These are phyloP conservation scores for Pan paniscus DNA, from an alignment of 2,113 vertebrate species.

Conservation along the genomic window DNA sequence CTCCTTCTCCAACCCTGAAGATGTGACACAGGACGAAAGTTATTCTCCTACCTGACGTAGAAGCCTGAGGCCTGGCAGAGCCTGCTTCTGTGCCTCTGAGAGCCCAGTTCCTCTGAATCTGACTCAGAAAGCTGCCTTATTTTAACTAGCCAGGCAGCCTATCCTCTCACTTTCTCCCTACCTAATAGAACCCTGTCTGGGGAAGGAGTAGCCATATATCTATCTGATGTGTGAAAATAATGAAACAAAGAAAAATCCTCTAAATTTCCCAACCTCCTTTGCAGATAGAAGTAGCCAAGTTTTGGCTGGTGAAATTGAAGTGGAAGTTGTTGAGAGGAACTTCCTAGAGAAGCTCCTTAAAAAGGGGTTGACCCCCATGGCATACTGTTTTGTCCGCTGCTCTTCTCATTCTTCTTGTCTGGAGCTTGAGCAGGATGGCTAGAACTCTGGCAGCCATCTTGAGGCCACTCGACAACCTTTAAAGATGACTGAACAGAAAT, in stretches of 20 bases:
- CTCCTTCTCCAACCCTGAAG: background rate
- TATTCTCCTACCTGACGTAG: no score
- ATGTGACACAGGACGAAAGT: background rate
- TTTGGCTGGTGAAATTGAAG: background rate
- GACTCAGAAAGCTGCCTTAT: background rate
- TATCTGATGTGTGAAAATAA: background rate
- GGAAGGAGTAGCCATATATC: background rate
- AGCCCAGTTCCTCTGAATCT: background rate
- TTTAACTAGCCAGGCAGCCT: background rate
- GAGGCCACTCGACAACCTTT: background rate
- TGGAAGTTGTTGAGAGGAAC: background rate
- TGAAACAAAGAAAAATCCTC: background rate
- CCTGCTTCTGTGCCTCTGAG: background rate
- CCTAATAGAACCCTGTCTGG: background rate
- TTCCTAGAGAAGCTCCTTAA: background rate
- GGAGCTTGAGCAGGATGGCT: background rate
- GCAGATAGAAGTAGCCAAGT: no score
- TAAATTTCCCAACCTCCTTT: background rate
- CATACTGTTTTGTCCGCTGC: background rate
- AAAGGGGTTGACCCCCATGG: background rate
- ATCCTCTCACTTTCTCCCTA: background rate
- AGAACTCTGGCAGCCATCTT: background rate
- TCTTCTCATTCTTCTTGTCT: background rate
- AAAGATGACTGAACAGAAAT: background rate
- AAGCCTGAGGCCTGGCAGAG: background rate